phyloP scores from a whole-genome alignment of 1,140 invertebrate species.

The Holcopasites calliopsidis region DNA sequence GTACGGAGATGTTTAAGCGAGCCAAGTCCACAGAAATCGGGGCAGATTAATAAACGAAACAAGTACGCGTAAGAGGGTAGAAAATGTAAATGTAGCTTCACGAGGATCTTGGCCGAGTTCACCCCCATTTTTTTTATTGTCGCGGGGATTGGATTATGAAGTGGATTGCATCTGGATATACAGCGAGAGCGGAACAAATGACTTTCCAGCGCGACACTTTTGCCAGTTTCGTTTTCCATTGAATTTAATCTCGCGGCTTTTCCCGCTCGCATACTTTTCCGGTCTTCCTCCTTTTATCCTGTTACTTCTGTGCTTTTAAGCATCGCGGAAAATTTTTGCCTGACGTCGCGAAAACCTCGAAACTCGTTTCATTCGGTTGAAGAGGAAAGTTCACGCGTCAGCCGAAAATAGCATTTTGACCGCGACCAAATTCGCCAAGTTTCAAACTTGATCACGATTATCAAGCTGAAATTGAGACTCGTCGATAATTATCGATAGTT shows the following conservation, averaged over 20 bases:
- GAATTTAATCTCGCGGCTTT: background rate
- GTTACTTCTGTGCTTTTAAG: background rate
- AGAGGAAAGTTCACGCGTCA: background rate
- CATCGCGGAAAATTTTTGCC: background rate
- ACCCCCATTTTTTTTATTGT: background rate
- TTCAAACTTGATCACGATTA: background rate
- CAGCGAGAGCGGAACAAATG: background rate
- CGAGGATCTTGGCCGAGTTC: background rate
- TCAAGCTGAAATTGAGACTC: background rate
- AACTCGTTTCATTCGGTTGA: conserved; percentile 7
- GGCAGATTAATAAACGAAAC: background rate
- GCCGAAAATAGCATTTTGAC: conserved; percentile 1
- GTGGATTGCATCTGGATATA: background rate
- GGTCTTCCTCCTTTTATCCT: background rate
- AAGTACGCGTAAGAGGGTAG: background rate
- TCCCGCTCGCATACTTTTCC: background rate
- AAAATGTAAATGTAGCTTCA: no score
- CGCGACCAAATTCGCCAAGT: background rate
- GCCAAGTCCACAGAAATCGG: no score
- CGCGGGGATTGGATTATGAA: conserved; percentile 15
- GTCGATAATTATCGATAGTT: no score
- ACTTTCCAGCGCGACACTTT: background rate
- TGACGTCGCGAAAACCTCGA: background rate
- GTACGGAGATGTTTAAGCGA: background rate
- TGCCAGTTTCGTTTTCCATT: background rate